Base-by-base conservation (phyloP, 2,113 vertebrate species). In the Galeopterus variegatus region DNA sequence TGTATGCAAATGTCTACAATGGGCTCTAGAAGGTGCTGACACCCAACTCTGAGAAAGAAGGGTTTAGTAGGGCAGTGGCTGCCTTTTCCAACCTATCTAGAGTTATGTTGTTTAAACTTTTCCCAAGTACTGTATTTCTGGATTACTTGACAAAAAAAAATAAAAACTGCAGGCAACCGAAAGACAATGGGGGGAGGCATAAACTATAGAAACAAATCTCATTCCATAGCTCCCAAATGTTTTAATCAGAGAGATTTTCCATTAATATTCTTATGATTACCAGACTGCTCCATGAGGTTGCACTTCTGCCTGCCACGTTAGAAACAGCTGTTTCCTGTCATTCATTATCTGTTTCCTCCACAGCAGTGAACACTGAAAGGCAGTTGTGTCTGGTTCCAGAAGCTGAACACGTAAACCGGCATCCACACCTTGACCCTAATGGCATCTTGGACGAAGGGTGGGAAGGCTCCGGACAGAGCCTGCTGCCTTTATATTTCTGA, bases 291-390 rank as follows among this genome's bases (percentile, higher is more conserved):
- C 41, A 9, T 3, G 89, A 70, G 70, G 86, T 14, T 24, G 70
- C 65, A 1, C 19, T 19, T 31, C 96, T 41, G 87, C 93, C 62
- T 2, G 24, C 77, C 50, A 10, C 8, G 17, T n/a, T 13, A n/a
- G 9, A 8, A 17, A 50, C 98, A 98, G 97, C 97, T 98, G 98
- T 90, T 98, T 98, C 96, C 98, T 85, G 62, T 60, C 84, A 54
- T 45, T 77, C 72, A 56, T 94, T 94, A 95, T 96, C 95, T 81
- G 84, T 28, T 98, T 98, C 97, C 98, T 96, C 96, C 98, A 95
- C 21, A 81, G 96, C 95, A 28, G 0, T 19, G 87, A 93, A 95
- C 90, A 82, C 80, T 12, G 56, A 82, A 62, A 81, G 96, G 93
- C 79, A 48, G n/a, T 31, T 58, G 33, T 45, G 28, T 67, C 92